Percentiles rank a stretch among this genome's conserved stretches.
These are phyloP conservation scores for Anagrus nilaparvatae DNA, from an alignment of 1,140 invertebrate species.

Conservation along the genomic window DNA sequence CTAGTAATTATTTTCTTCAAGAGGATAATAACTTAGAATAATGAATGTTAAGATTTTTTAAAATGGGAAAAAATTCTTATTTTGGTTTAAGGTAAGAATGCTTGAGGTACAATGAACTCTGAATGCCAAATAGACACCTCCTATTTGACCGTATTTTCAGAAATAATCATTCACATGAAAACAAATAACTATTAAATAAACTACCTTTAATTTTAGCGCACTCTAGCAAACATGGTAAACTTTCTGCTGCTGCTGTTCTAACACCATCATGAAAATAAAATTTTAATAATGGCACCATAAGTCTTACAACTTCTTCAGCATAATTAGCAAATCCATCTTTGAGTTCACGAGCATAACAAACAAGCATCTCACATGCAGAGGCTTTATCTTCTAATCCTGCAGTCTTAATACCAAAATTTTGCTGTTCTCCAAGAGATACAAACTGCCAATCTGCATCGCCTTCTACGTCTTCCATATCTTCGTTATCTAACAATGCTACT, in stretches of 20 bases:
- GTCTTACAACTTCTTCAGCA: conserved; percentile 84
- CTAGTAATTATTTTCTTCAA: no score
- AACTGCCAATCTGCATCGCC: conserved; percentile 96
- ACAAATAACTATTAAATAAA: not conserved
- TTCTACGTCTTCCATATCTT: conserved; percentile 78
- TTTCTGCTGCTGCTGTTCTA: conserved; percentile 84
- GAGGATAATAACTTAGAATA: no score
- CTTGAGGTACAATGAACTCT: no score
- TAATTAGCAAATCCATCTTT: conserved; percentile 95
- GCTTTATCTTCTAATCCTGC: conserved; percentile 96
- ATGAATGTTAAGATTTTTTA: no score
- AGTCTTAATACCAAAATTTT: conserved; percentile 86
- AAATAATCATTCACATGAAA: no score
- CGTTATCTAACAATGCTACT: conserved; percentile 91
- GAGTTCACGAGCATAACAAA: conserved; percentile 94
- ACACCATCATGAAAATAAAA: conserved; percentile 99
- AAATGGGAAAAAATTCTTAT: no score
- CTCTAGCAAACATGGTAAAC: conserved; percentile 85
- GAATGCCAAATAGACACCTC: no score
- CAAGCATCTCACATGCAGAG: conserved; percentile 97
- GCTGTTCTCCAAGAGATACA: conserved; percentile 91
- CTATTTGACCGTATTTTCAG: no score
- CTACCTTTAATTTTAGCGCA: conserved; percentile 79
- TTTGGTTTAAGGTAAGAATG: no score
- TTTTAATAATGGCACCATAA: conserved; percentile 95